Conservation (phyloP, 2,113 vertebrate genomes). For the Bombycilla garrulus region DNA sequence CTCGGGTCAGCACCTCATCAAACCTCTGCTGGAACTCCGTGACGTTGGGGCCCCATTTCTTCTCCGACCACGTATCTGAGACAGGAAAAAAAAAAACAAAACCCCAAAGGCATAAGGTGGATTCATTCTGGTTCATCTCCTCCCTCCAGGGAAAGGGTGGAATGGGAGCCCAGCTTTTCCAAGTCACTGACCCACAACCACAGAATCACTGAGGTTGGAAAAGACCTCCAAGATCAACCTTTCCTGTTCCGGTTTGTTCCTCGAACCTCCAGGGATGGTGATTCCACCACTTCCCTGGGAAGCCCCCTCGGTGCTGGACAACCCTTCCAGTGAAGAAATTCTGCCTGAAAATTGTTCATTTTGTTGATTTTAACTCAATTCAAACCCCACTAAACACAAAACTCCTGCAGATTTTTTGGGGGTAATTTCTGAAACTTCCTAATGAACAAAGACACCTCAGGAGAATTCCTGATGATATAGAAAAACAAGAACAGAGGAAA, state of each 20-base stretch:
- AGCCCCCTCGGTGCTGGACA: background rate
- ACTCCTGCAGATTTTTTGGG: background rate
- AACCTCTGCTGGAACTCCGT: conserved; percentile 90
- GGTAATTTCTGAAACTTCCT: background rate
- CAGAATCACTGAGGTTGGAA: background rate
- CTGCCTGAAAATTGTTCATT: background rate
- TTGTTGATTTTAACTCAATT: background rate
- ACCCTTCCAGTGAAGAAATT: background rate
- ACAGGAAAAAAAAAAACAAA: background rate
- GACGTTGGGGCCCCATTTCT: conserved; percentile 89
- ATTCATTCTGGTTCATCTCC: background rate
- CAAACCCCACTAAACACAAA: background rate
- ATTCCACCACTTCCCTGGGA: background rate
- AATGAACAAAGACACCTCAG: rapidly evolving
- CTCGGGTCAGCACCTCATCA: conserved; percentile 82
- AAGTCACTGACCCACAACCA: background rate
- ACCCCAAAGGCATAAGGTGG: rapidly evolving
- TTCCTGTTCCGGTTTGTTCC: no score
- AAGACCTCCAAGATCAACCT: background rate
- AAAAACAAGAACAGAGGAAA: background rate
- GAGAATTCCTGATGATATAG: background rate
- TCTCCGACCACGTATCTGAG: conserved; percentile 86
- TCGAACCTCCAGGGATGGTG: background rate
- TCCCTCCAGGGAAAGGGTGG: background rate
- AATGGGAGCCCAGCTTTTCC: no score